Base-by-base conservation (phyloP, 2,888 invertebrate species). In the Lepidocyrtinus sp. region DNA sequence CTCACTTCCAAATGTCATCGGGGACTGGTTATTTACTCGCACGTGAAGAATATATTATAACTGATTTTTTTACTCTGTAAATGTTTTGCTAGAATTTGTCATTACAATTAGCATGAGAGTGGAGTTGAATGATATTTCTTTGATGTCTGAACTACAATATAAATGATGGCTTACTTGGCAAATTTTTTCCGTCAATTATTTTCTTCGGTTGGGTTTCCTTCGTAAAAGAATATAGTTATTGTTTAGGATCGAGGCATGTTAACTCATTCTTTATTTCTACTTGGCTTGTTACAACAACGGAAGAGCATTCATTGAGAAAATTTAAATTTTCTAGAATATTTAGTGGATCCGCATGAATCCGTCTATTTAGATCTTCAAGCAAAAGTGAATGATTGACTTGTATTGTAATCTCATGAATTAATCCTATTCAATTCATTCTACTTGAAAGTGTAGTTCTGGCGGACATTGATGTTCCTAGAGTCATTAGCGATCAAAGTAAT, bases 81-180 rank as follows among this genome's bases (percentile, higher is more conserved):
- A 36, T 12, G n/a, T 36, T 36, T 12, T 7, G 12, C 36, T 12
- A 7, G 36, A 36, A 70, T 21, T 70, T 70, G 70, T 70, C 70
- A 70, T 61, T 70, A 61, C 61, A 70, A 70, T 70, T 61, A 70
- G 59, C 36, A 7, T 7, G 36, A 36, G 12, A 12, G 36, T 36
- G 36, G 36, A 7, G 12, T 36, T 36, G 5, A 36, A 36, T 36
- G 36, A 36, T 36, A 7, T 5, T 36, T 36, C 36, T 36, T n/a
- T 36, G 36, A n/a, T n/a, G n/a, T n/a, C n/a, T n/a, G n/a, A n/a
- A n/a, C n/a, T n/a, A n/a, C n/a, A n/a, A n/a, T n/a, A n/a, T n/a
- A n/a, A n/a, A n/a, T n/a, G n/a, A n/a, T n/a, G n/a, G n/a, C n/a
- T n/a, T n/a, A n/a, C n/a, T n/a, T n/a, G n/a, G n/a, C n/a, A n/a